phyloP scores from a whole-genome alignment of 2,888 invertebrate genomes.

The Athalia cordata region DNA sequence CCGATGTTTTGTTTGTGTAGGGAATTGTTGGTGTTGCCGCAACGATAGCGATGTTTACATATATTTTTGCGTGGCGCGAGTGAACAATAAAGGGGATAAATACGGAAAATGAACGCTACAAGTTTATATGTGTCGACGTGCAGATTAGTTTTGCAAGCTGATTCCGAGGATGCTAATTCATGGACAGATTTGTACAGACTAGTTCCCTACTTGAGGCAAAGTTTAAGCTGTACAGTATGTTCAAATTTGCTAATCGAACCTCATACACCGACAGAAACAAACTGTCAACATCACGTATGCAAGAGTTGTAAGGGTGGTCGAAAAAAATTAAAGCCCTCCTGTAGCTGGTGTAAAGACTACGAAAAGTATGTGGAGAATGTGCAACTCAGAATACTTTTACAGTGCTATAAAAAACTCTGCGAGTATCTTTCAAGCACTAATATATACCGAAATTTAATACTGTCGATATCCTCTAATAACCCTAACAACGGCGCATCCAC shows the following conservation, averaged over 20 bases:
- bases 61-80: neutral
- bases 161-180: slow-evolving; percentile 82
- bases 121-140: slow-evolving; percentile 89
- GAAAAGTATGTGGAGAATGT: slow-evolving; percentile 88
- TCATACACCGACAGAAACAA: slow-evolving; percentile 84
- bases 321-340: slow-evolving; percentile 89
- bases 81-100: slow-evolving; percentile 34
- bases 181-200: slow-evolving; percentile 89
- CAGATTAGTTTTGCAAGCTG: slow-evolving; percentile 85
- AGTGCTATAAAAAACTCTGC: slow-evolving; percentile 93
- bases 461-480: slow-evolving; percentile 75
- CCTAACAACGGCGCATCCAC: slow-evolving; percentile 74
- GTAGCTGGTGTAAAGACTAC: slow-evolving; percentile 90
- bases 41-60: slow-evolving; percentile 54
- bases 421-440: slow-evolving; percentile 86
- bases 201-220: slow-evolving; percentile 89
- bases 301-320: slow-evolving; percentile 88
- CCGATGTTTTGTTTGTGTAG: slow-evolving; percentile 68
- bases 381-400: slow-evolving; percentile 85
- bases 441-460: slow-evolving; percentile 79
- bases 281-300: slow-evolving; percentile 94
- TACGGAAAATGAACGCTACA: slow-evolving; percentile 82
- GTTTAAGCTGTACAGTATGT: slow-evolving; percentile 93
- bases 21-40: slow-evolving; percentile 60
- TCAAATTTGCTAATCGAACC: slow-evolving; percentile 89